Evolutionary conservation across 2,888 invertebrate genomes (phyloP), one percentile per base, ranked within the genome.

Genomic region (Magallana nippona): DNA sequence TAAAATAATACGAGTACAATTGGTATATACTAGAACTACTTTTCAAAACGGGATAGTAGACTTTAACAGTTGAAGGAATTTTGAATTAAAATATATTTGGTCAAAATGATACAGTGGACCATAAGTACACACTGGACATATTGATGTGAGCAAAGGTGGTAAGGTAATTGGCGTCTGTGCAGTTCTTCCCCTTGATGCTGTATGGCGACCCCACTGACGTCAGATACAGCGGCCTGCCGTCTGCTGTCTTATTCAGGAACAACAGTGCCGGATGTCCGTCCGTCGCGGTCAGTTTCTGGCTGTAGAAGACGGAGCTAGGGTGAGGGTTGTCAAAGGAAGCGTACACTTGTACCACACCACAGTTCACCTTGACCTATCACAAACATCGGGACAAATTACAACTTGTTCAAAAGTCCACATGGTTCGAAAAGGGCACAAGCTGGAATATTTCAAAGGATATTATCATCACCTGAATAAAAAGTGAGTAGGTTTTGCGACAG

Each of bases 231-330:
- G 87, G 85, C 17, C 62, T 71, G 2, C 84, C 86, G n/a, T 86
- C 79, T 1, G 81, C 13, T 17, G 79, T 62, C 13, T 57, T 79
- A 15, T 79, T 78, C 56, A 85, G 78, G 44, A 78, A 81, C 22
- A 87, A 10, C 19, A 86, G 84, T 27, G 84, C 82, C 15, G 88
- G 88, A 15, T 71, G 79, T 11, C 82, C 86, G 77, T 80, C 84
- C 17, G 79, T 60, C 2, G 86, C 86, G 11, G 81, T 82, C 32
- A 78, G 77, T 60, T 83, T 83, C 11, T 81, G 78, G 55, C 79
- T 78, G 81, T 87, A 83, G 63, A 87, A 78, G 60, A 86, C 88
- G 10, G 87, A 81, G 44, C 84, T 85, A n/a, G 88, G 88, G 71
- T 86, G 82, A 22, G 86, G 83, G n/a, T 85, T 86, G 15, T 84